These are phyloP conservation scores for Drosophila multiciliata DNA, from an alignment of 2,888 invertebrate species.

Conservation along the genomic window DNA sequence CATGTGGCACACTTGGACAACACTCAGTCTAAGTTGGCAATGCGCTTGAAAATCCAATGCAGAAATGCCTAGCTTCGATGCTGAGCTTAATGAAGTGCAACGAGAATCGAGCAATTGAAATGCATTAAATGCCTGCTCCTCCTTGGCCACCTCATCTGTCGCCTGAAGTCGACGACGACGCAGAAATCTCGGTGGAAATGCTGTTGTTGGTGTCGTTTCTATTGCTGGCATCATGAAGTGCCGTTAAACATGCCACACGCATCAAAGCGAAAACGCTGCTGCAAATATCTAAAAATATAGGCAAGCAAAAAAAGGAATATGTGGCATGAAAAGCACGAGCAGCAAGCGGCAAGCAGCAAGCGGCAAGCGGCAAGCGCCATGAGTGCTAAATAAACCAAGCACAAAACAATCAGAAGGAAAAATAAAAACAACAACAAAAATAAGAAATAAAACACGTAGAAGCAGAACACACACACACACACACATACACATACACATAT, in stretches of 20 bases:
- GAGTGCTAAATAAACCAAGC: conserved; percentile 49
- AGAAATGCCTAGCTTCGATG: conserved; percentile 52
- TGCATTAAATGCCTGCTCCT: conserved; percentile 53
- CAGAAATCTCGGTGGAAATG: conserved; percentile 45
- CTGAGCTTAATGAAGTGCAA: conserved; percentile 77
- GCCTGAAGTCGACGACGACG: conserved; percentile 28
- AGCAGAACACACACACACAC: conserved; percentile 8
- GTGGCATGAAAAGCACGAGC: conserved; percentile 56
- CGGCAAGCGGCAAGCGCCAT: conserved; percentile 12
- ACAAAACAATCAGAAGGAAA: conserved; percentile 20
- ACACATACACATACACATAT: neutral
- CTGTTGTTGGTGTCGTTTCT: conserved; percentile 19
- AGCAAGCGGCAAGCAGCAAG: conserved; percentile 30
- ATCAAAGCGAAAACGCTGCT: conserved; percentile 64
- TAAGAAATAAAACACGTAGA: conserved; percentile 12
- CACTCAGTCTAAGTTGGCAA: conserved; percentile 32
- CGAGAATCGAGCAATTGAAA: conserved; percentile 71
- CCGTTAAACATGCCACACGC: conserved; percentile 71
- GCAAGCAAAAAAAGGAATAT: conserved; percentile 27
- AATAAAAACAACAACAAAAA: conserved; percentile 11
- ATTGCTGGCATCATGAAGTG: conserved; percentile 55
- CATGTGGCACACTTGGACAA: conserved; percentile 60
- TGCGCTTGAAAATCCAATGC: conserved; percentile 9
- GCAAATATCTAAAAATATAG: conserved; percentile 45
- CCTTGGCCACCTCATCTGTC: conserved; percentile 33